A percentile compares a stretch with the other conserved stretches of the same genome.
These are phyloP conservation scores for Drosophila borealis DNA, from an alignment of 2,888 invertebrate species.

Conservation along the genomic window DNA sequence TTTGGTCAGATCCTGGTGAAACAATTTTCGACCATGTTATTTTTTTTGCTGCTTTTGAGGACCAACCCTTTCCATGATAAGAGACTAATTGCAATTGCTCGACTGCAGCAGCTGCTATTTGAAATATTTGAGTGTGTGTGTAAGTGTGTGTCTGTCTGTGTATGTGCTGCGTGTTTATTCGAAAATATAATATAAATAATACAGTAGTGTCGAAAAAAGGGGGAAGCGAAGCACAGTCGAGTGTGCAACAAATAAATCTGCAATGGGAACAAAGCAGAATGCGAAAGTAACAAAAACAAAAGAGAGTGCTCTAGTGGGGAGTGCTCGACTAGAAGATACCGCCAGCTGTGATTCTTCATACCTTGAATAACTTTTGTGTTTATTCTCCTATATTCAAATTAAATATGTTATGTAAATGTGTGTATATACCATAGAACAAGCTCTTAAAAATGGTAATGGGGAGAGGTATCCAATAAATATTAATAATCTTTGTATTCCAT, in stretches of 20 bases:
- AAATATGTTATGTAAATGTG: too few relatives aligned
- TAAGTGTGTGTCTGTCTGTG: constrained; percentile 1
- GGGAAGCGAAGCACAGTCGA: constrained; percentile 13
- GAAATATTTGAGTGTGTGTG: background rate
- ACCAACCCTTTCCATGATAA: constrained; percentile 27
- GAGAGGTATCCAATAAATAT: too few relatives aligned
- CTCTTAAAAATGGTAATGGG: too few relatives aligned
- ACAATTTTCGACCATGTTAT: too few relatives aligned
- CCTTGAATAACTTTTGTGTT: too few relatives aligned
- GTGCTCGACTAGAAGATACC: background rate
- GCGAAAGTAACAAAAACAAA: constrained; percentile 15
- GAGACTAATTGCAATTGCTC: constrained; percentile 39
- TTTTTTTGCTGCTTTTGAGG: background rate
- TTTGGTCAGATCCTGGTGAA: too few relatives aligned
- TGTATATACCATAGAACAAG: too few relatives aligned
- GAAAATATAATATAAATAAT: background rate
- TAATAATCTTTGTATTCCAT: too few relatives aligned
- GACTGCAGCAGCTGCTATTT: constrained; percentile 43
- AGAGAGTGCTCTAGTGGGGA: background rate
- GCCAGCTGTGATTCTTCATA: background rate
- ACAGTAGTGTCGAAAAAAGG: constrained; percentile 15
- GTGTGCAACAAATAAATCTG: constrained; percentile 68
- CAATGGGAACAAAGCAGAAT: constrained; percentile 47
- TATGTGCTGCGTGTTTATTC: constrained; percentile 14
- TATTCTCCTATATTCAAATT: too few relatives aligned